These are phyloP conservation scores for Neosilurus mollespiculum DNA, from an alignment of 2,797 vertebrate genomes.

Conservation along the genomic window DNA sequence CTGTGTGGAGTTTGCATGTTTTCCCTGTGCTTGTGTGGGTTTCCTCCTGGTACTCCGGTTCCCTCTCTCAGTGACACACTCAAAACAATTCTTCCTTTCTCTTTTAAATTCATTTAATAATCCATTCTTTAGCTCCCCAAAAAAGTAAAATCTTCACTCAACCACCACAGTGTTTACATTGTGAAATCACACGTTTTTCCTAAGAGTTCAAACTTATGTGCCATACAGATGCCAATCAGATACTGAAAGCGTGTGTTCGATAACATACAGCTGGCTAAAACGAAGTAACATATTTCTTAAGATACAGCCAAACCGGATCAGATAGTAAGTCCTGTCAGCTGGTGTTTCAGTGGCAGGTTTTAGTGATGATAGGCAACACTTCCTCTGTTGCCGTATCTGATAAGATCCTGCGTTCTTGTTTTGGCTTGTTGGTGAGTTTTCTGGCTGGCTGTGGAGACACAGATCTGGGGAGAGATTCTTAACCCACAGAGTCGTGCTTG, in stretches of 20 bases:
- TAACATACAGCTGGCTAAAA: conserved; percentile 4
- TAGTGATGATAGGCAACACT: neutral
- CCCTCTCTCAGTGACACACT: neutral
- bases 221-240: conserved; percentile 1
- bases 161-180: neutral
- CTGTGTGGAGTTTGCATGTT: too few species aligned
- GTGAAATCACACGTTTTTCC: neutral
- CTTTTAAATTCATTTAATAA: neutral
- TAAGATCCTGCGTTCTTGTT: conserved; percentile 29
- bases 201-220: neutral
- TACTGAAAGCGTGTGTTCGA: neutral
- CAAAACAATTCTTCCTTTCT: neutral
- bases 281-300: conserved; percentile 33
- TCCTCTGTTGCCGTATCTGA: conserved; percentile 10
- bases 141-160: neutral
- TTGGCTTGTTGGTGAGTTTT: conserved; percentile 32
- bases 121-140: neutral
- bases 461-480: conserved; percentile 48
- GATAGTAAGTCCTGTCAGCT: neutral
- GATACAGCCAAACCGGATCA: conserved; percentile 8
- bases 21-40: too few species aligned
- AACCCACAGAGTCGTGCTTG: neutral
- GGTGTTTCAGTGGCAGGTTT: neutral
- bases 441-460: conserved; percentile 26
- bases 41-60: too few species aligned